These are phyloP conservation scores for Pantherophis vulpinus DNA, from an alignment of 2,797 vertebrate species.

Conservation along the genomic window DNA sequence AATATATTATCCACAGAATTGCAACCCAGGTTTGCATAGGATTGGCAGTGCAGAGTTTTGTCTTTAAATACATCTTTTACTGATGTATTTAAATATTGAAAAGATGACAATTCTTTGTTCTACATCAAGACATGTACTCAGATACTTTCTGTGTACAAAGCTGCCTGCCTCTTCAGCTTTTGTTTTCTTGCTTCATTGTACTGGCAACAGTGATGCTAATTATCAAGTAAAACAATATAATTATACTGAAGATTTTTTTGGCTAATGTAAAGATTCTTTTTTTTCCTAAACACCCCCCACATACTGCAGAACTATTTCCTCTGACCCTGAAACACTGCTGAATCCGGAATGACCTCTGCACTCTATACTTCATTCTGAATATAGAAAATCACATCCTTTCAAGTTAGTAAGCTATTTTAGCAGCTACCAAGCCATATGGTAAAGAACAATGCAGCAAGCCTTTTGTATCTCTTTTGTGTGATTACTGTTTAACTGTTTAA, in stretches of 20 bases:
- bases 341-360: constrained; percentile 27
- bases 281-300: constrained; percentile 46
- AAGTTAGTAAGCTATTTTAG: constrained; percentile 57
- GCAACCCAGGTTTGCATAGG: background rate
- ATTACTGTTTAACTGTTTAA: constrained; percentile 1
- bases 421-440: constrained; percentile 46
- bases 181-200: constrained; percentile 74
- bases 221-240: constrained; percentile 89
- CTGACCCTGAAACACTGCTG: constrained; percentile 74
- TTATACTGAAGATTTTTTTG: constrained; percentile 80
- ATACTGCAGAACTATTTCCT: constrained; percentile 71
- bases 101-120: constrained; percentile 64
- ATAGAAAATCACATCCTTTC: constrained; percentile 12
- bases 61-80: constrained; percentile 24
- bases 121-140: constrained; percentile 64
- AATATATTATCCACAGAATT: background rate
- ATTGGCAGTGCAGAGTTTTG: constrained; percentile 62
- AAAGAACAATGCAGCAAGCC: constrained; percentile 47
- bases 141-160: constrained; percentile 35
- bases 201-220: constrained; percentile 80
- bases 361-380: constrained; percentile 46
- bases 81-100: constrained; percentile 60
- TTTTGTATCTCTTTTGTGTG: constrained; percentile 33
- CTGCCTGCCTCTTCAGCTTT: constrained; percentile 72
- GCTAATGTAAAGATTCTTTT: constrained; percentile 83